Evolutionary conservation across 2,888 invertebrate species (phyloP).

Genomic region (Cartodere bifasciata): DNA sequence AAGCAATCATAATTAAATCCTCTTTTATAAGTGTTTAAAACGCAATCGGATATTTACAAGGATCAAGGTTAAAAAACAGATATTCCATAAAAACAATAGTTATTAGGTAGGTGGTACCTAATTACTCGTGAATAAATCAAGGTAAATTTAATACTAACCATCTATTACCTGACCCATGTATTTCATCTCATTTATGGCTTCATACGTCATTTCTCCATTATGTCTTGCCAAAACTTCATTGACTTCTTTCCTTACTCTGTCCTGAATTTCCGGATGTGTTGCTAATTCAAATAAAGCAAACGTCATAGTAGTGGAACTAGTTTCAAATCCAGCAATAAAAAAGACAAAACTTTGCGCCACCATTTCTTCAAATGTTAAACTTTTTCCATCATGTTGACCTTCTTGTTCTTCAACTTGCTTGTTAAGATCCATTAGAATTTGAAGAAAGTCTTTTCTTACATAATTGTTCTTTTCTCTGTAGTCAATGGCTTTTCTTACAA

Average conservation of each 20-base stretch:
- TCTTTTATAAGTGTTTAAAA: no score
- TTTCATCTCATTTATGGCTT: conserved; percentile 33
- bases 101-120: not conserved
- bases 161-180: conserved; percentile 35
- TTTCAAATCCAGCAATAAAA: conserved; percentile 38
- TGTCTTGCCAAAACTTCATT: conserved; percentile 21
- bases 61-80: not conserved
- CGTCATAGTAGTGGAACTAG: conserved; percentile 33
- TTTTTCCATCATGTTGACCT: conserved; percentile 6
- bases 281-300: conserved; percentile 33
- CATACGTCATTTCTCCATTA: conserved; percentile 30
- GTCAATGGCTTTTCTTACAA: conserved; percentile 20
- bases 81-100: not conserved
- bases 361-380: conserved; percentile 20
- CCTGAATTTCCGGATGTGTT: conserved; percentile 31
- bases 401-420: conserved; percentile 7
- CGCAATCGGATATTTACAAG: no score
- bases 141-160: conserved; percentile 18
- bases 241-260: conserved; percentile 33
- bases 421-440: conserved; percentile 25
- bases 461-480: conserved; percentile 17
- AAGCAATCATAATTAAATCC: no score
- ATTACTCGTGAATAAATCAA: not conserved
- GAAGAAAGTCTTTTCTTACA: conserved; percentile 29
- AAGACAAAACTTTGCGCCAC: conserved; percentile 34